Percentiles rank a stretch among this genome's conserved stretches.
Conservation (phyloP, 1,140 invertebrate species). For the Oedothorax gibbosus region DNA sequence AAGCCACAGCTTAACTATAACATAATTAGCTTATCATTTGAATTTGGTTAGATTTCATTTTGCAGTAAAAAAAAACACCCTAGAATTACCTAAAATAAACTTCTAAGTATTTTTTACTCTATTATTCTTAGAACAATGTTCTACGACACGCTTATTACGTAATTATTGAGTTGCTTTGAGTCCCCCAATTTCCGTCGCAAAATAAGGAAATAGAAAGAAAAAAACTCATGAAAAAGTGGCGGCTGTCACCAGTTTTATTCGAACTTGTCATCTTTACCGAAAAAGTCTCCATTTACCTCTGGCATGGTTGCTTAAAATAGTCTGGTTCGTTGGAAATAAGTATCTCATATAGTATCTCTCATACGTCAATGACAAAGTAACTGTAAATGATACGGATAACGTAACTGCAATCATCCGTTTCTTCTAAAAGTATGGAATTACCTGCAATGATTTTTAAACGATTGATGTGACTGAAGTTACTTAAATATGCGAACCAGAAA, state of each 20-base stretch:
- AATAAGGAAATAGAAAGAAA: slow-evolving; percentile 1
- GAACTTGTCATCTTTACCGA: neutral
- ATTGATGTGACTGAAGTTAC: too few species aligned
- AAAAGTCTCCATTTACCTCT: neutral
- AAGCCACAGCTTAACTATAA: too few species aligned
- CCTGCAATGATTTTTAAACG: too few species aligned
- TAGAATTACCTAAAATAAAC: neutral
- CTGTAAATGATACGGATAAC: slow-evolving; percentile 34
- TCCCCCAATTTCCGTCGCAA: neutral
- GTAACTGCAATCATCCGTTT: slow-evolving; percentile 19
- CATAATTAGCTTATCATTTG: too few species aligned
- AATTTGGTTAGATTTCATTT: neutral
- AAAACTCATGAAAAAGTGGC: neutral
- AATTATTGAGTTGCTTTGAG: slow-evolving; percentile 15
- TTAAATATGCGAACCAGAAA: too few species aligned
- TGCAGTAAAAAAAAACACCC: neutral
- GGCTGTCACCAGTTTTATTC: slow-evolving; percentile 6
- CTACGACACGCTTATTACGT: neutral
- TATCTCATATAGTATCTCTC: slow-evolving; percentile 3
- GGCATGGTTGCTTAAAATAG: neutral
- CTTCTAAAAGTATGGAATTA: neutral
- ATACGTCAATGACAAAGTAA: slow-evolving; percentile 38
- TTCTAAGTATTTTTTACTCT: neutral
- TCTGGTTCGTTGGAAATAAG: neutral
- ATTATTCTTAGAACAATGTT: neutral